Percentiles rank a stretch among this genome's conserved stretches.
phyloP scores from a whole-genome alignment of 2,888 invertebrate genomes.

The Phania funesta region DNA sequence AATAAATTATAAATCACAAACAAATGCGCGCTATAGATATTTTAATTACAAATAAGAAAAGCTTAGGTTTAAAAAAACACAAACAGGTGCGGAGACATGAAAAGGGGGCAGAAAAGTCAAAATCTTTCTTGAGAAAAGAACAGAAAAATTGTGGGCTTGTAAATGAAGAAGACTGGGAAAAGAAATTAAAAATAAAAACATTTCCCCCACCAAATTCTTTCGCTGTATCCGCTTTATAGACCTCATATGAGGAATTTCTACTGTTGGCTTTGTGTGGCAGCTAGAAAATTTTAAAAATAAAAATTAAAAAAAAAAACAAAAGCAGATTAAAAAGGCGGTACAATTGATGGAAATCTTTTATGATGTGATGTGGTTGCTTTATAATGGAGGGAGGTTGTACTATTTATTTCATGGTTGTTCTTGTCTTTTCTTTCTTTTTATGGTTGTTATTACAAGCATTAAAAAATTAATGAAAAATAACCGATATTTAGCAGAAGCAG shows the following conservation, averaged over 20 bases:
- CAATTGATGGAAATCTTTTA: conserved; percentile 58
- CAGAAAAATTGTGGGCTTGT: no score
- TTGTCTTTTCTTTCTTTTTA: conserved; percentile 14
- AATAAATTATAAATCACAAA: conserved; percentile 36
- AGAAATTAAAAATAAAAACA: background rate
- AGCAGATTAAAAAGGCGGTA: conserved; percentile 57
- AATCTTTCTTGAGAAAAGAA: no score
- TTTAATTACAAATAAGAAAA: background rate
- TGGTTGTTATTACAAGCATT: conserved; percentile 53
- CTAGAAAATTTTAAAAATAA: background rate
- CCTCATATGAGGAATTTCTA: background rate
- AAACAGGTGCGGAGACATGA: background rate
- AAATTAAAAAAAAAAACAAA: background rate
- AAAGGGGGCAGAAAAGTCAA: background rate
- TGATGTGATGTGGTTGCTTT: conserved; percentile 20
- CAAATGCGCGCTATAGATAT: background rate
- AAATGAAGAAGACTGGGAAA: no score
- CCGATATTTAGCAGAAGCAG: background rate
- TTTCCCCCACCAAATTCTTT: background rate
- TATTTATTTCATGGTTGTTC: background rate
- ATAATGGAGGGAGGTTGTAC: conserved; percentile 7
- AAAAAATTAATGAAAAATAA: conserved; percentile 46
- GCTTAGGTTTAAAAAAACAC: background rate
- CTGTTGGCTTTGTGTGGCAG: background rate
- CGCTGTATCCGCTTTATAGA: background rate